Base-by-base conservation (phyloP, 2,888 invertebrate genomes). In the Netelia fuscicornis region DNA sequence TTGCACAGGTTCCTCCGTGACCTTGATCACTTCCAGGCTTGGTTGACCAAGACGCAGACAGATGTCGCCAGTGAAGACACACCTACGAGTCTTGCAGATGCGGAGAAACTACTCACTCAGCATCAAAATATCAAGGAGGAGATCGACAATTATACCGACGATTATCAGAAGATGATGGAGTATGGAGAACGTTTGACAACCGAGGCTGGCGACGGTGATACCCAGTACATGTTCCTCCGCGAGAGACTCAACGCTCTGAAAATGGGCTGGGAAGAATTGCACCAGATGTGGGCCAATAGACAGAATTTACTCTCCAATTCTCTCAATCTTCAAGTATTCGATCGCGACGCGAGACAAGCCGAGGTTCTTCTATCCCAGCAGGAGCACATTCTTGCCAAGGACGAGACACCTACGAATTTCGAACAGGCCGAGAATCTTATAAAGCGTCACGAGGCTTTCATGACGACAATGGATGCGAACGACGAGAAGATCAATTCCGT, bases 221-320 rank as follows among this genome's bases (percentile, higher is more conserved):
- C 99, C 62, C 99, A 99, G 94, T 99, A 99, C 95, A 99, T 99
- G 99, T 99, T 99, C 97, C 95, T 99, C 91, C 96, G 99, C 86
- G 99, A 99, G 95, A 96, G 99, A 65, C 95, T 99, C 89, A 99
- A 98, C 95, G 99, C 99, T 0, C 95, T 99, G 77, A 98, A 99
- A 94, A 99, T 99, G 94, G 99, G 99, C 82, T 99, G 99, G 99
- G 98, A 98, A 87, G 99, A 99, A 93, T 95, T 99, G 85, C 98
- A 99, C 92, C 98, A 99, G 95, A 99, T 99, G 99, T 99, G 99
- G 99, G 99, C 98, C 94, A 99, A 99, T 95, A 95, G 99, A 48
- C 99, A 99, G 93, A 97, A 98, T 90, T 95, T 99, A 89, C 95
- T 99, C 25, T 97, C 98, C 1, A 99, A 99, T 95, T 98, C 98